Evolutionary conservation across 1,140 invertebrate species (phyloP).

Genomic region (Ostrea edulis): DNA sequence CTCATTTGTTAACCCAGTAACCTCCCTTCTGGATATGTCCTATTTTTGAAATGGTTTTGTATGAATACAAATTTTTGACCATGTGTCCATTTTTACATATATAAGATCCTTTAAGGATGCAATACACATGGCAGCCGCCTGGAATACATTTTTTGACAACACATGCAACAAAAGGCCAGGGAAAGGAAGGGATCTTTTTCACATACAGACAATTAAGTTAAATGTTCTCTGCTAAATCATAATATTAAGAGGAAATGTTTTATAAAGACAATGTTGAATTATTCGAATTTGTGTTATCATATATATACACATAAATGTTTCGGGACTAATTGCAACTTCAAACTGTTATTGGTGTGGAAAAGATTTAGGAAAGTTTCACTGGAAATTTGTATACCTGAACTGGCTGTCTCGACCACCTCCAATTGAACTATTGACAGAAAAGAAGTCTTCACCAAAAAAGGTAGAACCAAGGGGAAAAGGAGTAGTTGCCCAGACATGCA

Average conservation of each 20-base stretch:
- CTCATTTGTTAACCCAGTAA: too few species aligned
- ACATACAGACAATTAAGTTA: neutral
- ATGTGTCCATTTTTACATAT: neutral
- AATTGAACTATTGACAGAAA: constrained; percentile 9
- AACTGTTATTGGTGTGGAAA: neutral
- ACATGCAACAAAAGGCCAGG: neutral
- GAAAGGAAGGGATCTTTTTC: neutral
- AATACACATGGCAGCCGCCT: neutral
- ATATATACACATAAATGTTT: neutral
- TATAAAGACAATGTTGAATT: neutral
- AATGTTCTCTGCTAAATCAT: too few species aligned
- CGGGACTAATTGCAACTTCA: neutral
- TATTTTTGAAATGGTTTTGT: too few species aligned
- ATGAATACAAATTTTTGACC: neutral
- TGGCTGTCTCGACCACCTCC: neutral
- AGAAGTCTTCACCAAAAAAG: neutral
- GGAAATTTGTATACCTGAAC: neutral
- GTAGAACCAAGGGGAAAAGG: neutral
- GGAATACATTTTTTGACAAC: neutral
- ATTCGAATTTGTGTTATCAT: neutral
- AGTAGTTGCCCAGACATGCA: neutral
- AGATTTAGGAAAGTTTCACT: neutral
- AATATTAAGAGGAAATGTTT: too few species aligned
- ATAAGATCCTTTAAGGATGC: neutral
- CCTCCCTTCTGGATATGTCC: too few species aligned